These are phyloP conservation scores for Chionomys nivalis DNA, from an alignment of 2,113 vertebrate species.

Conservation along the genomic window DNA sequence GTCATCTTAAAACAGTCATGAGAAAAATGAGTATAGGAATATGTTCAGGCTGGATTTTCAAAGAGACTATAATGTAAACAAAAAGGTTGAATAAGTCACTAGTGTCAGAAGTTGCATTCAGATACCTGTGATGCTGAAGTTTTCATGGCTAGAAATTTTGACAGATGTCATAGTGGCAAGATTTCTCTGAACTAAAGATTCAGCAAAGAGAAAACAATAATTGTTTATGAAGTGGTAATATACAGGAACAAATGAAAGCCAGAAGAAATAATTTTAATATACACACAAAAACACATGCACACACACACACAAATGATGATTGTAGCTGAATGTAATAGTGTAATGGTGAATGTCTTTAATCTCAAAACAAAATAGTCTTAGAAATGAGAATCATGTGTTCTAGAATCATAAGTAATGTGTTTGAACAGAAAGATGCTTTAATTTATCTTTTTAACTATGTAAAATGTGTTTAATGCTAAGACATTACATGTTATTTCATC, in stretches of 20 bases:
- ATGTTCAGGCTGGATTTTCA: background rate
- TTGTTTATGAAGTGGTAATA: background rate
- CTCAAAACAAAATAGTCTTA: background rate
- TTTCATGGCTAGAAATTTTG: background rate
- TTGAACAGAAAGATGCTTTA: background rate
- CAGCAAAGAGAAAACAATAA: background rate
- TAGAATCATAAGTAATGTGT: background rate
- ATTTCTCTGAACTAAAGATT: background rate
- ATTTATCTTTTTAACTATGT: background rate
- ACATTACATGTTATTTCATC: background rate
- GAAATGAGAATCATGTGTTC: background rate
- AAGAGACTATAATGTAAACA: background rate
- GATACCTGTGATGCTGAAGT: background rate
- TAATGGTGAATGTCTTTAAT: background rate
- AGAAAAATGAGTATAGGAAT: background rate
- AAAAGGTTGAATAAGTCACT: background rate
- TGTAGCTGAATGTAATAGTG: background rate
- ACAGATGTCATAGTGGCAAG: background rate
- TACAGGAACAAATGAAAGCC: background rate
- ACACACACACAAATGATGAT: background rate
- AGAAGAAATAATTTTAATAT: background rate
- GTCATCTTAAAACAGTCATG: background rate
- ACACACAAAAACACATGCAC: background rate
- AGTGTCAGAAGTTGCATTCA: background rate
- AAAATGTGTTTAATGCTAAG: background rate